Conservation (phyloP, 1,140 invertebrate species). For the Platyscapa corneri region DNA sequence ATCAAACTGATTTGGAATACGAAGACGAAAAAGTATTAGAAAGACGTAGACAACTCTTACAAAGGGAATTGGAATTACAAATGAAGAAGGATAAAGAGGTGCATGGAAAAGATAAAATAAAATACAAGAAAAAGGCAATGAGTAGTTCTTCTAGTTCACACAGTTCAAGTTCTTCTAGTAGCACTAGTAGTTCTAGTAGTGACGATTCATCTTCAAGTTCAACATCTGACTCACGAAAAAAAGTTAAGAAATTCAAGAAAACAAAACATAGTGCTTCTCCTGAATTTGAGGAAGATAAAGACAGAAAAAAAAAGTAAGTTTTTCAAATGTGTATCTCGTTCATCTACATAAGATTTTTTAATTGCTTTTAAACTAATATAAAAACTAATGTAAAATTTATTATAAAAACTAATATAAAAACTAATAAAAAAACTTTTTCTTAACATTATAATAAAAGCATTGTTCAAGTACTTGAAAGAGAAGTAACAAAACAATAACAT, state of each 20-base stretch:
- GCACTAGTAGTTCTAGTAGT: constrained; percentile 77
- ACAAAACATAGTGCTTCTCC: constrained; percentile 78
- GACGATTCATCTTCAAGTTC: constrained; percentile 77
- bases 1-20: constrained; percentile 86
- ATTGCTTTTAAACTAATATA: constrained; percentile 12
- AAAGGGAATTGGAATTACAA: constrained; percentile 85
- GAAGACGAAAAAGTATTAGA: constrained; percentile 88
- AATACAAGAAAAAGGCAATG: constrained; percentile 78
- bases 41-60: constrained; percentile 83
- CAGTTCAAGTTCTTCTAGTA: constrained; percentile 78
- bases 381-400: too few relatives aligned
- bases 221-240: constrained; percentile 74
- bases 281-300: constrained; percentile 73
- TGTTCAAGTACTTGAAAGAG: not conserved
- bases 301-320: constrained; percentile 70
- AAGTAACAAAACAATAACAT: not conserved
- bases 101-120: constrained; percentile 72
- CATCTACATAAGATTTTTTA: not conserved
- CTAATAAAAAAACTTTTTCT: too few relatives aligned
- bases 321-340: not conserved
- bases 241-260: constrained; percentile 75
- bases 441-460: too few relatives aligned
- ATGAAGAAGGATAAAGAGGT: constrained; percentile 80
- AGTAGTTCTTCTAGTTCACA: constrained; percentile 81
- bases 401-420: too few relatives aligned